Base-by-base conservation (phyloP, 2,113 vertebrate genomes). In the Fulmarus glacialis region DNA sequence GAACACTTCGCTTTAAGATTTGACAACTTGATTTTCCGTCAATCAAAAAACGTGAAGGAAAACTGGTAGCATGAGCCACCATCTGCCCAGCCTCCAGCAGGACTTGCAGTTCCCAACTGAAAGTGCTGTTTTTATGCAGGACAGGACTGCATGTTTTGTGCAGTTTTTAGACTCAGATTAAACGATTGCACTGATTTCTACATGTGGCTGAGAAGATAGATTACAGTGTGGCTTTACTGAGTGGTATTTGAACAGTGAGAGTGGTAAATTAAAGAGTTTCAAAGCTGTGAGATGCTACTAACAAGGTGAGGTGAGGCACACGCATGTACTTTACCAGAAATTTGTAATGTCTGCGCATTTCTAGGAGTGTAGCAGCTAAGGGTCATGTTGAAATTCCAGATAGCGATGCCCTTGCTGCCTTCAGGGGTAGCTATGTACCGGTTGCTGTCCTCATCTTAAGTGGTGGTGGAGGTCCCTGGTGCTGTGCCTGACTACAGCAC, bases 331-430 rank as follows among this genome's bases (percentile, higher is more conserved):
- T 67, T 3, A 56, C 52, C 55, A 84, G 47, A 71, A 82, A 81
- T 40, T 12, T 72, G 38, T 30, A 8, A 30, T 23, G 21, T n/a
- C 23, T 67, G 27, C 3, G 2, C 9, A 1, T 60, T 79, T 85
- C 56, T n/a, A 26, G 64, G 77, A 29, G 14, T 4, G 4, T 18
- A 73, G 40, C 12, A 12, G 18, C 40, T 45, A 78, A 87, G 43
- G 47, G 4, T 45, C 24, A 2, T 15, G 6, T 23, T 87, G 40
- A 56, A 80, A 21, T 62, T 66, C 38, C 58, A 30, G 22, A 2
- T 0, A 23, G 36, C 0, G 0, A 32, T 72, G 55, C 15, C n/a
- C 11, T 82, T 63, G 29, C 59, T 81, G 27, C 53, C 48, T 34
- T 47, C 15, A 11, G 12, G 48, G 30, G 15, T 29, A 80, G 27